Evolutionary conservation across 2,888 invertebrate genomes (phyloP).

Genomic region (Drosophila subsilvestris): DNA sequence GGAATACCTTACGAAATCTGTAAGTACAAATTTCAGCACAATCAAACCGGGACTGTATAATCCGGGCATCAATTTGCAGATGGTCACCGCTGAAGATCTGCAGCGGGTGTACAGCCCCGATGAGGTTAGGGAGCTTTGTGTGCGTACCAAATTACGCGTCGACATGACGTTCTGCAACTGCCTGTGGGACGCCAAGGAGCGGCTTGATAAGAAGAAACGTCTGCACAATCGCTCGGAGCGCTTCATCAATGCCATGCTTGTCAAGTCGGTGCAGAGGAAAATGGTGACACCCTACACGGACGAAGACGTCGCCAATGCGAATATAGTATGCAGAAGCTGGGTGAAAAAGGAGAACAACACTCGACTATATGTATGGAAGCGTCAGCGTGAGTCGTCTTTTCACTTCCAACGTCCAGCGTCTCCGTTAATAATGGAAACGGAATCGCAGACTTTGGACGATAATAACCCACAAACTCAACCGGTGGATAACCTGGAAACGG

Average conservation of each 20-base stretch:
- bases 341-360: constrained; percentile 54
- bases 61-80: constrained; percentile 24
- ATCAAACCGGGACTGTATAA: not conserved
- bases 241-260: constrained; percentile 54
- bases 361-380: constrained; percentile 41
- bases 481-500: no score
- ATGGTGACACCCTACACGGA: constrained; percentile 57
- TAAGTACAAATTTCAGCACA: constrained; percentile 21
- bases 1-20: constrained; percentile 20
- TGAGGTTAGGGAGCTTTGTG: constrained; percentile 48
- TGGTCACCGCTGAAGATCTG: constrained; percentile 52
- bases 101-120: constrained; percentile 34
- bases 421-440: no score
- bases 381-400: no score
- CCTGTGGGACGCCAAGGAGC: constrained; percentile 59
- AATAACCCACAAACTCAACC: no score
- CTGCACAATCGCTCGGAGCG: constrained; percentile 44
- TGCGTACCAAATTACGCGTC: constrained; percentile 52
- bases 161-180: constrained; percentile 52
- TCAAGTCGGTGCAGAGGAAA: constrained; percentile 41
- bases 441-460: no score
- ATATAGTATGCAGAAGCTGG: constrained; percentile 29
- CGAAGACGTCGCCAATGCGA: constrained; percentile 3
- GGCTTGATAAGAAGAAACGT: constrained; percentile 43
- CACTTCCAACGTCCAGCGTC: no score